Evolutionary conservation across 2,797 vertebrate genomes (phyloP).

Genomic region (Margarornis squamiger): DNA sequence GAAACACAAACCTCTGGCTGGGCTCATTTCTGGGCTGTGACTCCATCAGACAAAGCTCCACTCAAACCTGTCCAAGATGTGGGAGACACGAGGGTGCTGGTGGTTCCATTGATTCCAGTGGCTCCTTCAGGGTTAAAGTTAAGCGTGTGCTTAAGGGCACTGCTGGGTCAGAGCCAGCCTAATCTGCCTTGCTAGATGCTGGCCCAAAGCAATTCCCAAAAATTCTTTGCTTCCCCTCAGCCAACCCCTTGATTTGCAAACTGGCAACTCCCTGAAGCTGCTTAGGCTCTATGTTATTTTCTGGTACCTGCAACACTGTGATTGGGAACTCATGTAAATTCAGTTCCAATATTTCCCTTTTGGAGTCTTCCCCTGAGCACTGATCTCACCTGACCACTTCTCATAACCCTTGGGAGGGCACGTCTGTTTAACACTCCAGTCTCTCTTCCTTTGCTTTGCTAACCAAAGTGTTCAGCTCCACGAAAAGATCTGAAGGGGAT

Average conservation of each 20-base stretch:
- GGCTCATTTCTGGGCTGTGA: neutral
- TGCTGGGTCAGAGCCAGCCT: neutral
- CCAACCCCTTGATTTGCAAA: neutral
- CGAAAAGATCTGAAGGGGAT: neutral
- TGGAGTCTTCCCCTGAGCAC: neutral
- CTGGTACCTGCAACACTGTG: neutral
- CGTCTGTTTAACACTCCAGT: neutral
- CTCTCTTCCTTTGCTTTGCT: constrained; percentile 27
- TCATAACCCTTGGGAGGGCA: neutral
- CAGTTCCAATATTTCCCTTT: neutral
- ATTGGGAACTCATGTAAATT: neutral
- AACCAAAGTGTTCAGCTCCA: neutral
- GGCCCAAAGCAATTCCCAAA: neutral
- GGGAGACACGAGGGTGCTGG: neutral
- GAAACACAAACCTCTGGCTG: neutral
- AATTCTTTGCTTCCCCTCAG: neutral
- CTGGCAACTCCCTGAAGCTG: neutral
- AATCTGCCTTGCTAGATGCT: neutral
- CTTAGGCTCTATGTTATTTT: neutral
- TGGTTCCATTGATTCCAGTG: neutral
- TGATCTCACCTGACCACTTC: neutral
- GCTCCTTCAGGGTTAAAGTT: neutral
- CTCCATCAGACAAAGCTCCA: neutral
- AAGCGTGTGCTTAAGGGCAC: neutral
- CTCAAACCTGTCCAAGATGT: neutral